Base-by-base conservation (phyloP, 2,113 vertebrate species). In the Hydrolagus affinis region DNA sequence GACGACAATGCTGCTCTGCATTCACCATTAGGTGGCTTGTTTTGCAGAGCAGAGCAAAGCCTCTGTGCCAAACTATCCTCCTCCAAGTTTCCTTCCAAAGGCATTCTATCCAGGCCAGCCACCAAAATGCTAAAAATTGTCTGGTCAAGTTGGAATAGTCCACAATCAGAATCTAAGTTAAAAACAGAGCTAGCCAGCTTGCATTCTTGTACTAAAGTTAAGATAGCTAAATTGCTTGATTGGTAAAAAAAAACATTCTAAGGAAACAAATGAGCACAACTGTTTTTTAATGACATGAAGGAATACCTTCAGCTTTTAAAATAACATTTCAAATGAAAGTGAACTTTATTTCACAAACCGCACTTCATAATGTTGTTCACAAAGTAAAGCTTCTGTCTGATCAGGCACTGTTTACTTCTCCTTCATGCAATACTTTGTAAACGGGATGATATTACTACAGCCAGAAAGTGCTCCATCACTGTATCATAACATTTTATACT, bases 401-500 rank as follows among this genome's bases (percentile, higher is more conserved):
- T 44, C 44, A 44, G 44, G 44, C 44, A 44, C 44, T 44, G 44
- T 44, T 44, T 44, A 6, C 44, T 44, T 44, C 44, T 44, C 28
- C 73, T 83, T 66, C 8, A 32, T 83, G 78, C 28, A 83, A 68
- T 66, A 66, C 66, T 83, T 25, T 83, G 78, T 15, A 28, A 83
- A 6, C 44, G 44, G 28, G 60, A 83, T 66, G 78, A 83, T 68
- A 83, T 83, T 25, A 83, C 66, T 62, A 32, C 30, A 23, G 57
- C 60, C 66, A 62, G 78, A 60, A 66, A 17, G 15, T 68, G 25
- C 66, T 83, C 62, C 66, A 83, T 83, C 78, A 21, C 77, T 83
- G 25, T 60, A 83, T 66, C 78, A 83, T 83, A 83, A 83, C 64
- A 83, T 30, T 66, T 28, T 83, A 83, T 83, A 66, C 78, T 28